phyloP scores from a whole-genome alignment of 2,797 vertebrate species.

The Tarsius wallacei region DNA sequence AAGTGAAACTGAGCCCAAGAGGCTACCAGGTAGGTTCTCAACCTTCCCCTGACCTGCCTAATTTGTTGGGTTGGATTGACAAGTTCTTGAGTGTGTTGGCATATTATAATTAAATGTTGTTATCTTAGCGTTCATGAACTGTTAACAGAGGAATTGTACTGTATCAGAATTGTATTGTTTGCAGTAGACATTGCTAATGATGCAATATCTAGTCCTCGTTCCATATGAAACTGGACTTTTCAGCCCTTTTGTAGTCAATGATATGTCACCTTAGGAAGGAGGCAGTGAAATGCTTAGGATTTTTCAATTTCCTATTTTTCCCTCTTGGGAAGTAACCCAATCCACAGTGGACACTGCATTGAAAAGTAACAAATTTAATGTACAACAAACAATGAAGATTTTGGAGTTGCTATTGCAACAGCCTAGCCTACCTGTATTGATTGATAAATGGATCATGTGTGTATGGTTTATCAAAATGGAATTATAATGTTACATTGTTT shows the following conservation, averaged over 20 bases:
- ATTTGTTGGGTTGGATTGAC: conserved; percentile 52
- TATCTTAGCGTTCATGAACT: background rate
- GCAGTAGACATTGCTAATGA: background rate
- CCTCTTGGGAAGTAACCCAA: background rate
- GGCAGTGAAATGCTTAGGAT: background rate
- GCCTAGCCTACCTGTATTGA: background rate
- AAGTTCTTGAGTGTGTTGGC: conserved; percentile 62
- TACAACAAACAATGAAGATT: background rate
- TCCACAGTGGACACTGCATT: background rate
- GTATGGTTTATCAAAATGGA: background rate
- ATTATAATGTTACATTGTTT: background rate
- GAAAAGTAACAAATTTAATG: background rate
- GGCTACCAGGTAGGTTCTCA: background rate
- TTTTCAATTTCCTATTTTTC: background rate
- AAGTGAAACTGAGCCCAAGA: background rate
- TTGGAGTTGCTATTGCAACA: background rate
- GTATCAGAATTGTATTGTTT: background rate
- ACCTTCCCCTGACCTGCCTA: background rate
- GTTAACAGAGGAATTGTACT: conserved; percentile 42
- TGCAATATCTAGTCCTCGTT: background rate
- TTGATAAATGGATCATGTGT: background rate
- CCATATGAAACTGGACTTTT: background rate
- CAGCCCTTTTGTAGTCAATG: background rate
- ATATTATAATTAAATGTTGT: conserved; percentile 58
- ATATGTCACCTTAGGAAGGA: background rate